These are phyloP conservation scores for Eupithecia centaureata DNA, from an alignment of 2,888 invertebrate species.

Conservation along the genomic window DNA sequence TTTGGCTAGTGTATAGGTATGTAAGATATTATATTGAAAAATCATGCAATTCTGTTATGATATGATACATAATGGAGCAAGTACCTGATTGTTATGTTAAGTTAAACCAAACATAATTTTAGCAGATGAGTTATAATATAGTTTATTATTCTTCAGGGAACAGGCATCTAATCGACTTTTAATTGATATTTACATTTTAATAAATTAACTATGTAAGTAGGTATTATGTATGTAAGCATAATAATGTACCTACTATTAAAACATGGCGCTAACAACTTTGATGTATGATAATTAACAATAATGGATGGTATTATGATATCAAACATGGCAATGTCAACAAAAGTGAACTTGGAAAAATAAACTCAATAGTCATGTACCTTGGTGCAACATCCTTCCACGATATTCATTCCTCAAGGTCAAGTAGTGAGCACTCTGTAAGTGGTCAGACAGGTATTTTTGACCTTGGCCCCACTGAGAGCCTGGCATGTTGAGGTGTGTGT, in stretches of 20 bases:
- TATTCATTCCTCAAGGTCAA: constrained; percentile 81
- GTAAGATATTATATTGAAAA: background rate
- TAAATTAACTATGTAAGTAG: background rate
- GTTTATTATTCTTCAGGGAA: background rate
- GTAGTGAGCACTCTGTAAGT: constrained; percentile 87
- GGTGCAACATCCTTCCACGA: constrained; percentile 56
- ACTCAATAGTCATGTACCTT: constrained; percentile 64
- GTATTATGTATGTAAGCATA: no score
- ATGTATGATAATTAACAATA: background rate
- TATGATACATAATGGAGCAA: constrained; percentile 1
- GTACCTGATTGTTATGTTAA: background rate
- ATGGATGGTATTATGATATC: background rate
- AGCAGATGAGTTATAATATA: background rate
- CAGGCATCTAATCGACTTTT: background rate
- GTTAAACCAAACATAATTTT: background rate
- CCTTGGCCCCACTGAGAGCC: constrained; percentile 89
- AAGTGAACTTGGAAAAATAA: background rate
- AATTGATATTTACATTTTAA: background rate
- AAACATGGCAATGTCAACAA: background rate
- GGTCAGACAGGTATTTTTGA: constrained; percentile 87
- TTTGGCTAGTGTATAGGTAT: no score
- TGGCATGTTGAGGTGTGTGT: constrained; percentile 89
- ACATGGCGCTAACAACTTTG: background rate
- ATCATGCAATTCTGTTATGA: no score
- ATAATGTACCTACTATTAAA: no score